A percentile compares a stretch with the other conserved stretches of the same genome.
Evolutionary conservation across 2,888 invertebrate species (phyloP).

Genomic region (Orchestes rusci): DNA sequence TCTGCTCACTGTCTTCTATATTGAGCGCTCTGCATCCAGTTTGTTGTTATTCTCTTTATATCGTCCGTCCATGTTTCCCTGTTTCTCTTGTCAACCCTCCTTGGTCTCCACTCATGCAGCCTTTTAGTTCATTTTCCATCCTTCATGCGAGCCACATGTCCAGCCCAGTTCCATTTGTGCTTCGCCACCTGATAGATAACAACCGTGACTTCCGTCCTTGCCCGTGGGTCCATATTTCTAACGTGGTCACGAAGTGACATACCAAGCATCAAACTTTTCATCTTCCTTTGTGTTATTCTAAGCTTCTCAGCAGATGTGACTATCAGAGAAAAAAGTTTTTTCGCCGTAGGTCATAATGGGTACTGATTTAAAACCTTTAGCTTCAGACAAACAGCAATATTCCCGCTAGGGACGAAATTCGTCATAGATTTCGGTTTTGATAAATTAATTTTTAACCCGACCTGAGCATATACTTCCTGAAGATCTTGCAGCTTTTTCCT

Average conservation of each 20-base stretch:
- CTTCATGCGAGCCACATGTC: too few relatives aligned
- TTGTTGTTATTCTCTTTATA: too few relatives aligned
- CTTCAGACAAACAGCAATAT: conserved; percentile 3
- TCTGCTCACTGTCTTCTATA: too few relatives aligned
- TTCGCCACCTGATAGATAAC: background rate
- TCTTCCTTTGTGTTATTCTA: conserved; percentile 1
- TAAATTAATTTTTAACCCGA: conserved; percentile 8
- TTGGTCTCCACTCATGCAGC: too few relatives aligned
- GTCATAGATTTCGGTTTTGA: background rate
- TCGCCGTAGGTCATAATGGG: background rate
- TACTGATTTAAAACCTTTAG: background rate
- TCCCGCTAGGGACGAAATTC: background rate
- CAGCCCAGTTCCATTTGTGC: background rate
- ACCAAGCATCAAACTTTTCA: background rate
- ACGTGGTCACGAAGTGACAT: background rate
- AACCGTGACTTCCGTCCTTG: background rate
- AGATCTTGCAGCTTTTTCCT: conserved; percentile 4
- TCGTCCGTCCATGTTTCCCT: background rate
- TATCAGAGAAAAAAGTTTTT: background rate
- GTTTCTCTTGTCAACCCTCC: background rate
- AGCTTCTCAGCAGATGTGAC: conserved; percentile 3
- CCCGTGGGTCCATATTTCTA: too few relatives aligned
- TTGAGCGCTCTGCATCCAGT: conserved; percentile 1
- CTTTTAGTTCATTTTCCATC: too few relatives aligned
- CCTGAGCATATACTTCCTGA: conserved; percentile 13